Evolutionary conservation across 1,140 invertebrate species (phyloP), one percentile per base, ranked within the genome.

Genomic region (Heterodera schachtii): DNA sequence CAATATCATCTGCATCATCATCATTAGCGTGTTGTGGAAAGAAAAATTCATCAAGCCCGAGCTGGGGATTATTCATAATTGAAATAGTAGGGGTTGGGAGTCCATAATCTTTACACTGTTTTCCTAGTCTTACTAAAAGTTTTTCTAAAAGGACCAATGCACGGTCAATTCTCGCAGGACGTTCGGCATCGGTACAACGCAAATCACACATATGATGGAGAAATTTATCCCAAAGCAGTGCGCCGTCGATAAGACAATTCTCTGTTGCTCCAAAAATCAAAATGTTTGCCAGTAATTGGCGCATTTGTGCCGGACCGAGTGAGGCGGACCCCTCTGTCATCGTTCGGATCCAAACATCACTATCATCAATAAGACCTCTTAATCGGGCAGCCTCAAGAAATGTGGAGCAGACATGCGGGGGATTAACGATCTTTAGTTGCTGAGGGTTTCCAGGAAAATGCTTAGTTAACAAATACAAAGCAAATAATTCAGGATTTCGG

Each of bases 171-270:
- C 73, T n/a, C 19, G 52, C 16, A 7, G 73, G 21, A 21, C 73
- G 73, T 43, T 74, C 31, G 8, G 70, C 71, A 73, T 73, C 71
- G 7, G 71, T 19, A 73, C 71, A 73, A 13, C 71, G 43, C 6
- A 6, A 19, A 21, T 73, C 71, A 73, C 6, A n/a, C 71, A 73
- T 73, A 73, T 21, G 13, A 19, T 13, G 43, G 6, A n/a, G 43
- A 73, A 73, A 73, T 47, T 19, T 13, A 19, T 73, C 71, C 71
- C 71, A 73, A n/a, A 73, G n/a, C 13, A 16, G 2, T 1, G 3
- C 16, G 13, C 43, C 13, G 21, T 73, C 71, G 6, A 73, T 16
- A n/a, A 73, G 4, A 73, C 71, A 73, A 16, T 16, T 19, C 7
- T 73, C 16, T 19, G 19, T 73, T 13, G 71, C 16, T 5, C 71